phyloP scores from a whole-genome alignment of 2,113 vertebrate species.

The Lates calcarifer region DNA sequence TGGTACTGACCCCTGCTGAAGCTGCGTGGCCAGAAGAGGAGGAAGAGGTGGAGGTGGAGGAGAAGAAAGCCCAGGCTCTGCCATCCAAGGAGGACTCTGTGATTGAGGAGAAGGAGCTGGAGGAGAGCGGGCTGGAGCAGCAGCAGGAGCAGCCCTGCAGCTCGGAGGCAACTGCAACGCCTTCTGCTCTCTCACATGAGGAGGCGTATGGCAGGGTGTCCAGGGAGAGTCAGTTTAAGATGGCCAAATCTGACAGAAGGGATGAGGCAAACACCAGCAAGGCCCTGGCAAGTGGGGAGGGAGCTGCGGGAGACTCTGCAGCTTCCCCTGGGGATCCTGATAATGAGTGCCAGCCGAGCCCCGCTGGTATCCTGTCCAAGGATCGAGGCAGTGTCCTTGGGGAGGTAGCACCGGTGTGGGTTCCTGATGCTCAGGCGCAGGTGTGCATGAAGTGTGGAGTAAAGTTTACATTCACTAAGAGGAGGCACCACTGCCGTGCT shows the following conservation, averaged over 20 bases:
- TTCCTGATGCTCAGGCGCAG: slow-evolving; percentile 96
- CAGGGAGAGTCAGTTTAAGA: slow-evolving; percentile 64
- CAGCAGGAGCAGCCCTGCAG: slow-evolving; percentile 88
- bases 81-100: slow-evolving; percentile 98
- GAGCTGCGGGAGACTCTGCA: slow-evolving; percentile 76
- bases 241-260: background rate
- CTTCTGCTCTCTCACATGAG: slow-evolving; percentile 81
- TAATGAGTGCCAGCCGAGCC: slow-evolving; percentile 87
- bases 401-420: slow-evolving; percentile 95
- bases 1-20: slow-evolving; percentile 78
- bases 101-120: slow-evolving; percentile 97
- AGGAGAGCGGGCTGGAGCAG: slow-evolving; percentile 93
- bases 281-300: slow-evolving; percentile 69
- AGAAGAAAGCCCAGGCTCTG: slow-evolving; percentile 53
- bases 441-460: slow-evolving; percentile 98
- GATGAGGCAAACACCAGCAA: slow-evolving; percentile 55
- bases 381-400: slow-evolving; percentile 91
- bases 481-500: slow-evolving; percentile 97
- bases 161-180: slow-evolving; percentile 73
- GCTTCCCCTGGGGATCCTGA: slow-evolving; percentile 87
- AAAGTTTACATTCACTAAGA: slow-evolving; percentile 97
- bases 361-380: slow-evolving; percentile 87
- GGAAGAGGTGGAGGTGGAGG: slow-evolving; percentile 50
- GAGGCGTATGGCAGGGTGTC: slow-evolving; percentile 85
- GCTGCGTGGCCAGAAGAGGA: slow-evolving; percentile 64